Evolutionary conservation across 1,140 invertebrate species (phyloP).

Genomic region (Ruditapes philippinarum): DNA sequence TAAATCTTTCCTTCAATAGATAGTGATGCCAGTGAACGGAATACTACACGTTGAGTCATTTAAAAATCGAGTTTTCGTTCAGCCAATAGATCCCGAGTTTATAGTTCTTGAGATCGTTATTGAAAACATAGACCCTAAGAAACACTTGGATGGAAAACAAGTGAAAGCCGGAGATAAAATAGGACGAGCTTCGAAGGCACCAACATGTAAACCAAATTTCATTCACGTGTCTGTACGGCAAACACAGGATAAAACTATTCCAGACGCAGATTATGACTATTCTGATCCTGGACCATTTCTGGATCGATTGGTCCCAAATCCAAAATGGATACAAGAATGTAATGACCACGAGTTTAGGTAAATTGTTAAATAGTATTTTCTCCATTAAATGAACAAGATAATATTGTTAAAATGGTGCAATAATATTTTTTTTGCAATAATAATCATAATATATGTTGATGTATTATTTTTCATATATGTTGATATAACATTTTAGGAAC

Average conservation of each 20-base stretch:
- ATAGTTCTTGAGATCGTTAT: conserved; percentile 20
- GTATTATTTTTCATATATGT: too few relatives aligned
- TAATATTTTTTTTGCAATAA: too few relatives aligned
- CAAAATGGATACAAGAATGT: conserved; percentile 59
- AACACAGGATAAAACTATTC: background rate
- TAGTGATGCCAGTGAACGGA: conserved; percentile 33
- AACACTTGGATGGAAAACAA: background rate
- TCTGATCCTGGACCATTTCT: conserved; percentile 36
- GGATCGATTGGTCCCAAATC: conserved; percentile 20
- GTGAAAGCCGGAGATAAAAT: conserved; percentile 26
- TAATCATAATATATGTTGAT: too few relatives aligned
- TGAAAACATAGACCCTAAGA: conserved; percentile 7
- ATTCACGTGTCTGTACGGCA: conserved; percentile 41
- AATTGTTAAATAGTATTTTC: background rate
- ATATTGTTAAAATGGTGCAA: too few relatives aligned
- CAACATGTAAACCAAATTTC: conserved; percentile 7
- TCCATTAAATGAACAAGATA: too few relatives aligned
- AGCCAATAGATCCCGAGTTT: conserved; percentile 46
- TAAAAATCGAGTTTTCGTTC: background rate
- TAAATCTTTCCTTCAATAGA: too few relatives aligned
- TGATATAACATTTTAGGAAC: too few relatives aligned
- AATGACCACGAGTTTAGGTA: conserved; percentile 53
- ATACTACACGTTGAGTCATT: background rate
- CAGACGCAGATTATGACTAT: conserved; percentile 42
- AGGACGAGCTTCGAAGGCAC: conserved; percentile 10